Percentiles rank a stretch among this genome's conserved stretches.
These are phyloP conservation scores for Sphenopsis melanotis DNA, from an alignment of 2,797 vertebrate genomes.

Conservation along the genomic window DNA sequence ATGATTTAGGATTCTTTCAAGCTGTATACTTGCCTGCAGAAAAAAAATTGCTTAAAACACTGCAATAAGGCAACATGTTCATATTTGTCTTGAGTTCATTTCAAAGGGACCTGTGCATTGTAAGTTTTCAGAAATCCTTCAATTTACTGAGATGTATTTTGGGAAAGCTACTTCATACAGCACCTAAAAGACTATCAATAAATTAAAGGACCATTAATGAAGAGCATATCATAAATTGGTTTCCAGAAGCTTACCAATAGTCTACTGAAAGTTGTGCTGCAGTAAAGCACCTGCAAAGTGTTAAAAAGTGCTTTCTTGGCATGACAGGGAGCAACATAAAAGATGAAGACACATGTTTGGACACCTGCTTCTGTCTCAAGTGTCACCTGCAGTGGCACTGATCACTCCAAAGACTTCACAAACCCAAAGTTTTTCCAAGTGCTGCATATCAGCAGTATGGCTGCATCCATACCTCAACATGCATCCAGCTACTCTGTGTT, in stretches of 20 bases:
- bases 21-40: background rate
- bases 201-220: background rate
- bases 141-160: background rate
- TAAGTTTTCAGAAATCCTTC: background rate
- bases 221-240: background rate
- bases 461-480: background rate
- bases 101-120: background rate
- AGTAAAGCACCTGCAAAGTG: background rate
- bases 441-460: background rate
- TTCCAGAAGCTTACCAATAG: background rate
- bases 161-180: background rate
- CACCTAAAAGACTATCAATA: rapidly evolving
- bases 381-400: background rate
- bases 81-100: background rate
- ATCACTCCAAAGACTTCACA: background rate
- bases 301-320: background rate
- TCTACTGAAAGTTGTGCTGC: background rate
- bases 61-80: background rate
- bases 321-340: background rate
- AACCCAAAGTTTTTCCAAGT: background rate
- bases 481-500: background rate
- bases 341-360: background rate
- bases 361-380: background rate
- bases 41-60: background rate
- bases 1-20: background rate